Percentiles rank a stretch among this genome's conserved stretches.
Conservation (phyloP, 2,888 invertebrate genomes). For the Nineta flava region DNA sequence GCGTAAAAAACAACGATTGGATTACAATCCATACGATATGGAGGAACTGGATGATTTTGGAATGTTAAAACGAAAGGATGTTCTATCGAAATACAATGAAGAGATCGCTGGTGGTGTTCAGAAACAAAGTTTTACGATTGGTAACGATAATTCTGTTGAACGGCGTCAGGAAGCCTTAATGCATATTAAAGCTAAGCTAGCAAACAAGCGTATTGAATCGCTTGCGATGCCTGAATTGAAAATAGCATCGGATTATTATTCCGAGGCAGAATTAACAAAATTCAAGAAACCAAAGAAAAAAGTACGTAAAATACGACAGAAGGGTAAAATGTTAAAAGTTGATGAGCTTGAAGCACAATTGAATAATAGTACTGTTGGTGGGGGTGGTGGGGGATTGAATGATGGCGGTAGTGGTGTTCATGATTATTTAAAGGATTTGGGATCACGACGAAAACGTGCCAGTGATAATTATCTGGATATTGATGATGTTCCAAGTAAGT, state of each 20-base stretch:
- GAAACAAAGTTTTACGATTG: constrained; percentile 58
- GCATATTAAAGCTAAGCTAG: constrained; percentile 40
- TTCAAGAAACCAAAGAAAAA: constrained; percentile 80
- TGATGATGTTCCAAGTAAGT: constrained; percentile 39
- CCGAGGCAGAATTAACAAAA: constrained; percentile 67
- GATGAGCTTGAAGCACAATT: constrained; percentile 46
- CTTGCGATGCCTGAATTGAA: constrained; percentile 48
- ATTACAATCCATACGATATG: constrained; percentile 77
- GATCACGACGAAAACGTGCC: constrained; percentile 26
- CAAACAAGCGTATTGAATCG: constrained; percentile 55
- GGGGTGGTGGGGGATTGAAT: background rate
- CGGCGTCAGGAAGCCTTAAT: constrained; percentile 31
- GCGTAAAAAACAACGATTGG: constrained; percentile 68
- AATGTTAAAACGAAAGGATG: constrained; percentile 41
- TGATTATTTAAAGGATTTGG: constrained; percentile 6
- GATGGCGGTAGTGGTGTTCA: background rate
- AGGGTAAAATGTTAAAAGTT: constrained; percentile 44
- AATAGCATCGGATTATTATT: constrained; percentile 78
- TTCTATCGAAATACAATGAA: constrained; percentile 89
- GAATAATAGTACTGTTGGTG: background rate
- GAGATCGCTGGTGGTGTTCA: constrained; percentile 65
- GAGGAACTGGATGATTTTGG: constrained; percentile 54
- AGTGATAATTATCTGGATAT: constrained; percentile 28
- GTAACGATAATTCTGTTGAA: constrained; percentile 42
- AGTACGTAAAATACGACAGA: constrained; percentile 51